Evolutionary conservation across 2,113 vertebrate species (phyloP).

Genomic region (Stercorarius parasiticus): DNA sequence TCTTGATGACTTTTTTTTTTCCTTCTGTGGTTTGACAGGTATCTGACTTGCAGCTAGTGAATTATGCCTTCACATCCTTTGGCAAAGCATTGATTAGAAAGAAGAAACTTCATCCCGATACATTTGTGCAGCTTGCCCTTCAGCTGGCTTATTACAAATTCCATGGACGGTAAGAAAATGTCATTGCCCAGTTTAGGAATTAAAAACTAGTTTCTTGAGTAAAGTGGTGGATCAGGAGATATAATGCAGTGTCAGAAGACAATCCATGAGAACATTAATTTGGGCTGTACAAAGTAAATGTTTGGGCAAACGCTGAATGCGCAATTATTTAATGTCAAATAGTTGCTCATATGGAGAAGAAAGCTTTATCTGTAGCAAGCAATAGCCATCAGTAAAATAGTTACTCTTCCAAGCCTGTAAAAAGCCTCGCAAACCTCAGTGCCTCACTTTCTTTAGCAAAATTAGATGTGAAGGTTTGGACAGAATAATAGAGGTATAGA

Average conservation of each 20-base stretch:
- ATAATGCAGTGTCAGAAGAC: not conserved
- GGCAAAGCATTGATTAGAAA: slow-evolving; percentile 87
- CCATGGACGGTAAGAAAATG: slow-evolving; percentile 79
- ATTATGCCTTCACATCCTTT: slow-evolving; percentile 85
- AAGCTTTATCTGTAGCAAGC: not conserved
- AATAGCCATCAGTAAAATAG: not conserved
- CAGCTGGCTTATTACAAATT: slow-evolving; percentile 89
- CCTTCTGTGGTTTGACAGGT: slow-evolving; percentile 65
- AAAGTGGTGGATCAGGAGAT: not conserved
- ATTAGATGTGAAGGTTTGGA: not conserved
- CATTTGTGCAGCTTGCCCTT: slow-evolving; percentile 91
- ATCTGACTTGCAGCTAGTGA: slow-evolving; percentile 82
- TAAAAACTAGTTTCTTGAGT: not conserved
- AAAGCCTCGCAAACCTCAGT: not conserved
- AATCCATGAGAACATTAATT: not conserved
- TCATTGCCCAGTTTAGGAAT: not conserved
- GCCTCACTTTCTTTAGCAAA: not conserved
- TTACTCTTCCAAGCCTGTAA: not conserved
- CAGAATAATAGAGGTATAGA: not conserved
- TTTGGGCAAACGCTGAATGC: not conserved
- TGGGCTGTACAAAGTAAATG: not conserved
- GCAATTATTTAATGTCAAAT: not conserved
- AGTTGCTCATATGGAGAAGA: not conserved
- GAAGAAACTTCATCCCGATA: slow-evolving; percentile 88
- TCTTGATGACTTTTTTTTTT: not conserved